Evolutionary conservation across 1,140 invertebrate species (phyloP).

Genomic region (Panagrolaimus sp.): DNA sequence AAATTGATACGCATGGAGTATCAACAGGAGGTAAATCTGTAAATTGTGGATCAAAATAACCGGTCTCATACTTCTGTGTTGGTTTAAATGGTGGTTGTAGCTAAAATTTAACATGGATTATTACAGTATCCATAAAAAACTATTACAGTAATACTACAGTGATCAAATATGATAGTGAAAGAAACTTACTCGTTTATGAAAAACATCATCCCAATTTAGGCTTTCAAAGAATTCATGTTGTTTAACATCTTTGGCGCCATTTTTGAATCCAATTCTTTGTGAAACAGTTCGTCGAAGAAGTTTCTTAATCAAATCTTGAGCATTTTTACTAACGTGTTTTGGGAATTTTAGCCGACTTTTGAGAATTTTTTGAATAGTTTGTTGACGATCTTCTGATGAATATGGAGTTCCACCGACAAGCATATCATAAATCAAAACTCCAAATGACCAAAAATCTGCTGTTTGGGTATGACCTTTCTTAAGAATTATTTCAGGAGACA

Average conservation of each 20-base stretch:
- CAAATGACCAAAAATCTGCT: constrained; percentile 98
- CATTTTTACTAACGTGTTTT: constrained; percentile 84
- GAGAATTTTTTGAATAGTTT: constrained; percentile 67
- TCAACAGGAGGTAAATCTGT: constrained; percentile 92
- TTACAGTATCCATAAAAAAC: neutral
- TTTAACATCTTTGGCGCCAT: constrained; percentile 78
- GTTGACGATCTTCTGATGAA: constrained; percentile 61
- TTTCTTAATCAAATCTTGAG: constrained; percentile 78
- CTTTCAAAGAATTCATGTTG: constrained; percentile 81
- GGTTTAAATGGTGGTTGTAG: constrained; percentile 60
- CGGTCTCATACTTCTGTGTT: constrained; percentile 88
- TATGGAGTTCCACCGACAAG: constrained; percentile 91
- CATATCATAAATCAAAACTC: constrained; percentile 97
- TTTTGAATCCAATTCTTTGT: constrained; percentile 71
- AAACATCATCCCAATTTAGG: constrained; percentile 85
- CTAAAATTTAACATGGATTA: constrained; percentile 44
- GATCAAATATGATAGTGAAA: constrained; percentile 59
- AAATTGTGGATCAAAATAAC: constrained; percentile 93
- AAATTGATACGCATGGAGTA: constrained; percentile 82
- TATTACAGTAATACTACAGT: neutral
- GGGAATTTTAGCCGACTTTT: constrained; percentile 85
- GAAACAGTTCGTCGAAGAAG: constrained; percentile 67
- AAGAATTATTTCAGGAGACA: constrained; percentile 94
- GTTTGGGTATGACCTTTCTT: constrained; percentile 90
- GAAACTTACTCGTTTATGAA: constrained; percentile 75